Conservation (phyloP, 2,113 vertebrate genomes). For the Conger conger region DNA sequence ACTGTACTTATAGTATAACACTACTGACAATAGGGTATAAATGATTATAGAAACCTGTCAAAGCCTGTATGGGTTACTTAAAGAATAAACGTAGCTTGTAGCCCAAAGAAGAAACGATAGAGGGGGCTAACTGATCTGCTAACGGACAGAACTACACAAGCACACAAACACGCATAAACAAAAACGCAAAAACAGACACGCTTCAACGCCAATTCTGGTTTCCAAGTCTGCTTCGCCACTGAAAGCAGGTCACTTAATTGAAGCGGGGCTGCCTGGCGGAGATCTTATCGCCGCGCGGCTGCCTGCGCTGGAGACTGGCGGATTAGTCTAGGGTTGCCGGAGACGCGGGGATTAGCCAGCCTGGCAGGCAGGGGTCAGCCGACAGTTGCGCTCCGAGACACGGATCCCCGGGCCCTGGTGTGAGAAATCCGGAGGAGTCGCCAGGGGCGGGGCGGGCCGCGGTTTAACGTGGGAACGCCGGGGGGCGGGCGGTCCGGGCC, state of each 20-base stretch:
- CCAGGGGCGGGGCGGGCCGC: conserved; percentile 16
- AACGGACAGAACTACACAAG: conserved; percentile 22
- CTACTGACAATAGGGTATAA: background rate
- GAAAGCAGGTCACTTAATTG: conserved; percentile 45
- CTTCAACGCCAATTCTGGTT: conserved; percentile 22
- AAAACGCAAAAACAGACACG: conserved; percentile 17
- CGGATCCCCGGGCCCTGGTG: conserved; percentile 44
- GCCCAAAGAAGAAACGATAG: background rate
- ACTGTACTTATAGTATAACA: background rate
- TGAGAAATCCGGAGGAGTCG: conserved; percentile 24
- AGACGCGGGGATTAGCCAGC: conserved; percentile 64
- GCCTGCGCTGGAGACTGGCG: conserved; percentile 46
- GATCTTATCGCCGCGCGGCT: conserved; percentile 44
- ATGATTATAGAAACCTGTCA: background rate
- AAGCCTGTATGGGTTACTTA: background rate
- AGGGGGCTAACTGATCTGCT: background rate
- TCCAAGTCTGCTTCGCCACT: conserved; percentile 36
- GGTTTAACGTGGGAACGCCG: conserved; percentile 45
- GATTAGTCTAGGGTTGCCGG: conserved; percentile 69
- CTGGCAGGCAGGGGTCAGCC: conserved; percentile 47
- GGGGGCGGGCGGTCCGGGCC: conserved; percentile 45
- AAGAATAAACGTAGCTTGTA: background rate
- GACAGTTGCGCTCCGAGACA: conserved; percentile 47
- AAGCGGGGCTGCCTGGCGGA: conserved; percentile 44
- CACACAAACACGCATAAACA: conserved; percentile 20